Evolutionary conservation across 2,888 invertebrate genomes (phyloP), one percentile per base, ranked within the genome.

Genomic region (Drosophila paranaensis): DNA sequence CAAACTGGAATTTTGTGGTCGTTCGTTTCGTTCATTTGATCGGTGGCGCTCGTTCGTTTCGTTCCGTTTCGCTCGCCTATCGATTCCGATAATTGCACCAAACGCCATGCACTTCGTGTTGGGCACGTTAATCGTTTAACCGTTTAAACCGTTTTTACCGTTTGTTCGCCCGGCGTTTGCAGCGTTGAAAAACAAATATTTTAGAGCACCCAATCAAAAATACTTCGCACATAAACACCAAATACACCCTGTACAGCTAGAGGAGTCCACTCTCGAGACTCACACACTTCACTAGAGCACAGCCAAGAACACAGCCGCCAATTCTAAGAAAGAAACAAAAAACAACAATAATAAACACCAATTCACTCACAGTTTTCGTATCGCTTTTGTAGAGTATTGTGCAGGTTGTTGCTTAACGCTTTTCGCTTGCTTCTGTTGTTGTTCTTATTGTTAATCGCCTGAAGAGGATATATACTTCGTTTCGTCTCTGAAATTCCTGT

Each of bases 21-120:
- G 65, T 60, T 71, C 48, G 61, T 35, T 57, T 66, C 56, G 74
- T 40, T 69, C 48, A 40, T 73, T 62, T 55, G 37, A 53, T 65
- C 43, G 33, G 33, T 35, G 25, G 27, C 33, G 35, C 33, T 56
- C 14, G 33, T 14, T 53, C 58, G 50, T 56, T 62, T 72, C 62
- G 74, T 60, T 70, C 50, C 62, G 66, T 61, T 77, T 60, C 64
- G 70, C 57, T 69, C 64, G 76, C 76, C 68, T 79, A 79, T 79
- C 77, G 77, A 70, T 70, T 43, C 63, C 71, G 77, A 77, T 75
- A 76, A 62, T 39, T 81, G 79, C 79, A 79, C 79, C 65, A 51
- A 72, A 37, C 67, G 80, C 79, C 69, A 77, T 80, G 80, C 79
- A 79, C 79, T 46, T 55, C 61, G 74, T 78, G 60, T 79, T 77